Evolutionary conservation across 2,113 vertebrate genomes (phyloP).

Genomic region (Balaeniceps rex): DNA sequence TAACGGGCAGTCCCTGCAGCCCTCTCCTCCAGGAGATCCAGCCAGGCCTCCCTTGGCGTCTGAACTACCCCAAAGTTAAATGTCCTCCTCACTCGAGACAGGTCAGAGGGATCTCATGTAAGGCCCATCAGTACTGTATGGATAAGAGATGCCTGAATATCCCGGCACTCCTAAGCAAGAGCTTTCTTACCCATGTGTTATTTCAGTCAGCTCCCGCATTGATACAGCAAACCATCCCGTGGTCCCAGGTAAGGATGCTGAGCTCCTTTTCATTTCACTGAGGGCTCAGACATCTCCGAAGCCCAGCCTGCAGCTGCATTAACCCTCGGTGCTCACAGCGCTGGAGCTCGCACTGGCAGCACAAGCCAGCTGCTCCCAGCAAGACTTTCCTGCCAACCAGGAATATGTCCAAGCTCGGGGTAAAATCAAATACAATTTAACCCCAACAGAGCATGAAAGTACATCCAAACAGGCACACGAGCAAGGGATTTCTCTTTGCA

Average conservation of each 20-base stretch:
- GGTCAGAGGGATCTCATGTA: not conserved
- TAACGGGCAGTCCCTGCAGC: not conserved
- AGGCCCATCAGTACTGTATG: rapidly evolving
- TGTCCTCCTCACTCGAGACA: not conserved
- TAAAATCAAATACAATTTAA: not conserved
- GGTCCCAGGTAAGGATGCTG: not conserved
- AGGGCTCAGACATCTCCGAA: not conserved
- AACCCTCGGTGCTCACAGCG: not conserved
- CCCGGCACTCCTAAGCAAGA: not conserved
- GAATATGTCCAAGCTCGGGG: not conserved
- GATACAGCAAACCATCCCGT: not conserved
- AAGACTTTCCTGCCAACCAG: not conserved
- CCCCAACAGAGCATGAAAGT: not conserved
- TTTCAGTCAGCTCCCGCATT: not conserved
- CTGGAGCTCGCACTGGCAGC: not conserved
- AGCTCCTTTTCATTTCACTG: not conserved
- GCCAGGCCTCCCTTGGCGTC: not conserved
- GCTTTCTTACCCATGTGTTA: rapidly evolving
- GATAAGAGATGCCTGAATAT: not conserved
- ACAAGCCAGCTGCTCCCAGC: not conserved
- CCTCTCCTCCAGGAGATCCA: not conserved
- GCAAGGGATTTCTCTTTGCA: not conserved
- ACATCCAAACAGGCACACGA: not conserved
- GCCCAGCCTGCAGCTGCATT: not conserved
- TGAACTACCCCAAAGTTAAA: not conserved